These are phyloP conservation scores for Streblospio benedicti DNA, from an alignment of 1,140 invertebrate genomes.

Conservation along the genomic window DNA sequence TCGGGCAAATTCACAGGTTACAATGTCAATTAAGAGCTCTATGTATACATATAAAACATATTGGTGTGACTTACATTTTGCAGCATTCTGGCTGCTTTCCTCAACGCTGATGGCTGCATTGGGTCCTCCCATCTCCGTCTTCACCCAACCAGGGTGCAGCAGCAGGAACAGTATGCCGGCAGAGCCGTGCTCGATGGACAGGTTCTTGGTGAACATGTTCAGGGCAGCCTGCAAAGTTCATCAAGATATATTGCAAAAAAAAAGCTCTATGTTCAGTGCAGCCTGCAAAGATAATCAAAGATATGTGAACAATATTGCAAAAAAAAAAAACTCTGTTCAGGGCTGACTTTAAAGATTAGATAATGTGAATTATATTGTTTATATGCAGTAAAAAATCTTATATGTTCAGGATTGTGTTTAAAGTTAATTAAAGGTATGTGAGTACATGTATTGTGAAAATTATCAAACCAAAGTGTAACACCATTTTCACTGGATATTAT, in stretches of 20 bases:
- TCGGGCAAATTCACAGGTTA: too few relatives aligned
- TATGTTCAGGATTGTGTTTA: background rate
- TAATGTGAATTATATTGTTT: background rate
- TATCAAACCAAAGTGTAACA: too few relatives aligned
- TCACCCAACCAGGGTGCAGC: conserved; percentile 84
- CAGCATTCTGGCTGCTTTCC: conserved; percentile 58
- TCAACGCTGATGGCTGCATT: conserved; percentile 65
- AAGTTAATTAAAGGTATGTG: background rate
- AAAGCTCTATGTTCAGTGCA: conserved; percentile 76
- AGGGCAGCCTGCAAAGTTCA: conserved; percentile 72
- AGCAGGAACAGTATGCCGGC: conserved; percentile 65
- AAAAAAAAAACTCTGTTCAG: background rate
- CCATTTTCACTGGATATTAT: too few relatives aligned
- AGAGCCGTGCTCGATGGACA: conserved; percentile 70
- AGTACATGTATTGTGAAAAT: too few relatives aligned
- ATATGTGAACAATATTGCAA: background rate
- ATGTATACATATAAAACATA: too few relatives aligned
- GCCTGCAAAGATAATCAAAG: conserved; percentile 52
- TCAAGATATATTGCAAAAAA: conserved; percentile 68
- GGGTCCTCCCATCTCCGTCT: conserved; percentile 76
- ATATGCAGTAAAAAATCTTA: background rate
- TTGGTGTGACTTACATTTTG: conserved; percentile 54
- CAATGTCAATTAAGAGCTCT: too few relatives aligned
- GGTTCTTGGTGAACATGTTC: conserved; percentile 75
- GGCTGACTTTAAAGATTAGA: background rate